Base-by-base conservation (phyloP, 2,888 invertebrate species). In the Pristionchus maxplancki region DNA sequence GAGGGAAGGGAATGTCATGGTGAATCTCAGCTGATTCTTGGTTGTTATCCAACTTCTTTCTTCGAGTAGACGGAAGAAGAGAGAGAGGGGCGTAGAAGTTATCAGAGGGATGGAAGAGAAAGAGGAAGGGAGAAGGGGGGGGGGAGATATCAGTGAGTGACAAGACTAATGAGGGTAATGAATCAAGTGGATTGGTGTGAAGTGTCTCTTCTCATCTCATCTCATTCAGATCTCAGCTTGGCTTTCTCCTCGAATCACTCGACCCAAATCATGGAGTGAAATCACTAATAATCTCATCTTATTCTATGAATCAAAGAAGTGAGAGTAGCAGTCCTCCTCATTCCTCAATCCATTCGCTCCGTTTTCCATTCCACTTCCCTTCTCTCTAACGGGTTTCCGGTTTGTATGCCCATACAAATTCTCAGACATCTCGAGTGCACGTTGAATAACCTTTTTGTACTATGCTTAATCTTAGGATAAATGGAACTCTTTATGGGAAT, bases 351-450 rank as follows among this genome's bases (percentile, higher is more conserved):
- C 44, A 34, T 40, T 78, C 78, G 24, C 20, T 83, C 53, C 34
- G 6, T 34, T 37, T 53, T 53, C 82, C 44, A 40, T 83, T 44
- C 71, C 71, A 71, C 71, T 71, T 71, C 71, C 71, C 71, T 37
- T 37, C 71, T 9, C 82, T 53, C 53, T 83, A 83, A 83, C 53
- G 53, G 78, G 78, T 78, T 78, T 78, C 40, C 78, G 40, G 78
- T 78, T 78, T 78, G n/a, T 44, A 48, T n/a, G 9, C 13, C 40
- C 78, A 78, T 48, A 44, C 44, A 78, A 78, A n/a, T 78, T 78
- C 44, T 40, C 15, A 44, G 40, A 44, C 24, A 24, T 34, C 67
- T 67, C 31, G 34, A 67, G 15, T 78, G n/a, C 78, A 40, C 40
- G n/a, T 44, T 78, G 78, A 78, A 28, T 71, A 40, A 78, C 40